Base-by-base conservation (phyloP, 2,113 vertebrate genomes). In the Scytalopus superciliaris region DNA sequence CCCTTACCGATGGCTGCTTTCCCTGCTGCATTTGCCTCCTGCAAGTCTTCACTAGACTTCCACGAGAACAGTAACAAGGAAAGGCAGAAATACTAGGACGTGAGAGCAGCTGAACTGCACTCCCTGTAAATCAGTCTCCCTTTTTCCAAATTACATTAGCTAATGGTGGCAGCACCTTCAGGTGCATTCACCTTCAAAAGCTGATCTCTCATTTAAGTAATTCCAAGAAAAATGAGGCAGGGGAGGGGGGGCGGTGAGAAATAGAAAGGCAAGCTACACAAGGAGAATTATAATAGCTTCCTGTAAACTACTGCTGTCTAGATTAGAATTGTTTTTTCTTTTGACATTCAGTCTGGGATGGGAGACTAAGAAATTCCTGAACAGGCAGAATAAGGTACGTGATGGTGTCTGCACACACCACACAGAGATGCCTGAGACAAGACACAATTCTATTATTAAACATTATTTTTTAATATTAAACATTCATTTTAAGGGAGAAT, bases 271-370 rank as follows among this genome's bases (percentile, higher is more conserved):
- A 76, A 62, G 66, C 49, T 57, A 91, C 30, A 39, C 81, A 73
- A 94, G 70, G 89, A 91, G 87, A 96, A 95, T 89, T 76, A 7
- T 70, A 94, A 96, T 87, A 83, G 82, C 82, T 87, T 94, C 87
- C 89, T 85, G 66, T 39, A 87, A 83, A 19, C 82, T 93, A 80
- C 33, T 84, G 74, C 57, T 69, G 25, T 67, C 89, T 94, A 84
- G 84, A 91, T 76, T 84, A 91, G 23, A 82, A 25, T 59, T 59
- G 44, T 9, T 12, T 39, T 64, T 53, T 50, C 64, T 77, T 60
- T 77, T 90, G 87, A 87, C 90, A 77, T 76, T 67, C 62, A 90
- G 72, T 60, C 85, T 19, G 1, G 11, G 45, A 74, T 8, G 57
- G 52, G 40, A 82, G 79, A 47, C 55, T 47, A 47, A 75, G 17